Evolutionary conservation across 2,797 vertebrate genomes (phyloP), one percentile per base, ranked within the genome.

Genomic region (Mallotus villosus): DNA sequence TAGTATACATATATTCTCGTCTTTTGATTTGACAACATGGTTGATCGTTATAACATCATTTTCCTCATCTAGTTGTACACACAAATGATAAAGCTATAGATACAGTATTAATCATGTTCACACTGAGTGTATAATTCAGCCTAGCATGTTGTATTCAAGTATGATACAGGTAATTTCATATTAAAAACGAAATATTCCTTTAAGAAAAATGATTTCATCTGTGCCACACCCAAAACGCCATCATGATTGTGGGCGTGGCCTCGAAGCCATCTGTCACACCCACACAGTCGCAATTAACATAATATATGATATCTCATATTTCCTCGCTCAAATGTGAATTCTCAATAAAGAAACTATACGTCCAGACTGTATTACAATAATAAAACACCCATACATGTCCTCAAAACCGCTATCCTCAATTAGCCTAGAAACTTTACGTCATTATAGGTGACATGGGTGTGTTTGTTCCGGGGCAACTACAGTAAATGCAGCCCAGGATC

Each of bases 361-460:
- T 17, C 14, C 7, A 46, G 14, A 14, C 41, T 46, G 49, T 53
- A 57, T 57, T 57, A 14, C 24, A 51, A 37, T n/a, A 51, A 25
- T 73, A 25, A 34, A 62, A 67, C 16, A 61, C 49, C 53, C 55
- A 5, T 82, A 81, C 76, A 12, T 72, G 74, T 70, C 51, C 1
- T n/a, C 53, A 1, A 59, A 80, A 19, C 34, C 21, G 4, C 81
- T 86, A 88, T 87, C 88, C 88, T 88, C 86, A 89, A 87, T 90
- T 90, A 87, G 84, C 86, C 87, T 74, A 73, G 79, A 22, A 22
- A 60, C 67, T 57, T 92, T 86, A 92, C 91, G 90, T 91, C 91
- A 91, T 82, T 49, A 81, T 87, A 91, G 89, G 90, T 88, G 85
- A 88, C 83, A 87, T 86, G 88, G 78, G 85, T 70, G 86, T 83